Base-by-base conservation (phyloP, 2,888 invertebrate species). In the Ptilodon capucinus region DNA sequence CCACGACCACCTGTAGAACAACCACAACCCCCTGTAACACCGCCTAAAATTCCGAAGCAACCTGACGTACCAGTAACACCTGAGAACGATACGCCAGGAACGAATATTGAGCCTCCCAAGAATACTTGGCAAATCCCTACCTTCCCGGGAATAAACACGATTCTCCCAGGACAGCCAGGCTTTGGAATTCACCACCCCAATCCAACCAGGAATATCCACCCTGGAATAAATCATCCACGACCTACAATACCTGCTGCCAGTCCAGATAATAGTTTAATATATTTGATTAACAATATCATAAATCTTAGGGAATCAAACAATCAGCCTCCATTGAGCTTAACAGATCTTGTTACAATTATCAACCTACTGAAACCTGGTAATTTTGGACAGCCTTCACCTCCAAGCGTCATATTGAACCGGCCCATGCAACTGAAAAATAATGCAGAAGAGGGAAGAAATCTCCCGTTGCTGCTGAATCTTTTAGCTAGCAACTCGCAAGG, bases 371-470 rank as follows among this genome's bases (percentile, higher is more conserved):
- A 30, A 30, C 1, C 5, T 30, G 30, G 30, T 0, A 30, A n/a
- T 13, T 30, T n/a, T 30, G 30, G 30, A n/a, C 13, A 11, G n/a
- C 11, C 23, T 5, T 7, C 30, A n/a, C n/a, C 30, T 30, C 30
- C 30, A n/a, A 30, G 30, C 13, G 30, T 30, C 13, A n/a, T 11
- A 5, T 13, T 30, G 16, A 60, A 56, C 21, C 13, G 50, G 4
- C n/a, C 53, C 2, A 36, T 56, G 0, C 53, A 60, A 30, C 46
- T 53, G 11, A 53, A 50, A 18, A 53, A 57, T 42, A 57, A 57
- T 0, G 54, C 51, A 43, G 30, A 9, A 7, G 48, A 44, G 23
- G 44, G 43, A 23, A 28, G 44, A 0, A 54, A 51, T 13, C 14
- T 60, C 2, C 43, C 51, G 1, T 19, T 53, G 6, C 49, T 59